Evolutionary conservation across 2,888 invertebrate genomes (phyloP).

Genomic region (Philaethria dido): DNA sequence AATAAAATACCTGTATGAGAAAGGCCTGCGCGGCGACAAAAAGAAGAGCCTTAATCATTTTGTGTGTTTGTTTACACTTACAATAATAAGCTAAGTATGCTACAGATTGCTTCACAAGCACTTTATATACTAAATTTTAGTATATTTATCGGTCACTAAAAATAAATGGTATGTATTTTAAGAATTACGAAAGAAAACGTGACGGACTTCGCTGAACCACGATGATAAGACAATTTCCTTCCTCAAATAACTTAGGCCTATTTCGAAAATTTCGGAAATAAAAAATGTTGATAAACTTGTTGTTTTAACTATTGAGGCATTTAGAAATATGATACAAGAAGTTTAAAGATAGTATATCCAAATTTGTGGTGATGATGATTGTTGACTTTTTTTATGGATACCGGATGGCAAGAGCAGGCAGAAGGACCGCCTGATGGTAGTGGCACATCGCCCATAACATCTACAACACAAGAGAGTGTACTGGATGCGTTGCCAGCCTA

Average conservation of each 20-base stretch:
- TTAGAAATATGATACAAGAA: too few species aligned
- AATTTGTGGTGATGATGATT: too few species aligned
- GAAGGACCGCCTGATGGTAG: too few species aligned
- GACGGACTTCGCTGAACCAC: neutral
- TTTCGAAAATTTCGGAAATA: too few species aligned
- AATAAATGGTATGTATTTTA: neutral
- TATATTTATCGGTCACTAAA: neutral
- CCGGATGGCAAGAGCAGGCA: too few species aligned
- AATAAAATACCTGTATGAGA: conserved; percentile 29
- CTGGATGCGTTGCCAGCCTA: too few species aligned
- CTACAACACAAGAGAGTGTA: too few species aligned
- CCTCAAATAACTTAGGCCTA: neutral
- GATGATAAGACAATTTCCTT: conserved; percentile 1
- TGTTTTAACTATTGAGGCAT: too few species aligned
- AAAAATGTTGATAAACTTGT: too few species aligned
- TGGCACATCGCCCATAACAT: too few species aligned
- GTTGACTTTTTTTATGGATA: too few species aligned
- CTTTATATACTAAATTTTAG: conserved; percentile 11
- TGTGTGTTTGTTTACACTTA: neutral
- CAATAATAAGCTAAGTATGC: neutral
- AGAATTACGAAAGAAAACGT: conserved; percentile 14
- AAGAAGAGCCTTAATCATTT: conserved; percentile 13
- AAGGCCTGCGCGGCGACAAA: conserved; percentile 14
- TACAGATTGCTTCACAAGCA: neutral
- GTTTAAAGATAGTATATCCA: too few species aligned